phyloP scores from a whole-genome alignment of 2,797 vertebrate species.

The Pseudochirops corinnae region DNA sequence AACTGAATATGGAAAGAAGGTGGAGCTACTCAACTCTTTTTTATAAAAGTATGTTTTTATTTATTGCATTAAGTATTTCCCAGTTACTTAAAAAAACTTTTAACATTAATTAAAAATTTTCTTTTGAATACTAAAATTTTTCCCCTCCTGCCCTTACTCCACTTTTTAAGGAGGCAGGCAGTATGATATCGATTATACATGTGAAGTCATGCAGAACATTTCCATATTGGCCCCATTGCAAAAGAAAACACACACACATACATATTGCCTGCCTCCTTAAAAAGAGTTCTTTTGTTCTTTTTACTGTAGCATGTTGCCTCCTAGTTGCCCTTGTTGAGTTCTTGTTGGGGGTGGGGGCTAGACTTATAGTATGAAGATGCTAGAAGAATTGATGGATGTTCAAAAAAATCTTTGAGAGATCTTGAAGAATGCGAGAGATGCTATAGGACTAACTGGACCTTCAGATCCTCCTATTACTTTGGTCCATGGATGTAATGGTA shows the following conservation, averaged over 20 bases:
- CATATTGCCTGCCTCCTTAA: too few species aligned
- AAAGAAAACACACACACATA: neutral
- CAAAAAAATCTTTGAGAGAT: neutral
- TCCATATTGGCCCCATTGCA: neutral
- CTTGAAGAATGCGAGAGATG: neutral
- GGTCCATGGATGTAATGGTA: neutral
- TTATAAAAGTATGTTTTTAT: neutral
- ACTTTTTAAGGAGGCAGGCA: neutral
- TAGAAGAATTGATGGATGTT: neutral
- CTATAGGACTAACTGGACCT: neutral
- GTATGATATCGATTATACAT: neutral
- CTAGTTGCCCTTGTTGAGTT: neutral
- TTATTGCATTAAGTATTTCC: neutral
- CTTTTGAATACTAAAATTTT: neutral
- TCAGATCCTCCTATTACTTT: neutral
- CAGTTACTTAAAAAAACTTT: neutral
- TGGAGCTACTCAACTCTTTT: neutral
- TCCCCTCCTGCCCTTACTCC: neutral
- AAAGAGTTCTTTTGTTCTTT: neutral
- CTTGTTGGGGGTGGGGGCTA: neutral
- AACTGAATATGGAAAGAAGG: neutral
- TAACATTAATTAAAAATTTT: neutral
- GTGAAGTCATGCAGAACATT: neutral
- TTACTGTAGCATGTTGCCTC: neutral
- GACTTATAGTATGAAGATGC: neutral